A percentile compares a stretch with the other conserved stretches of the same genome.
phyloP scores from a whole-genome alignment of 2,888 invertebrate species.

The Eilema sororculum region DNA sequence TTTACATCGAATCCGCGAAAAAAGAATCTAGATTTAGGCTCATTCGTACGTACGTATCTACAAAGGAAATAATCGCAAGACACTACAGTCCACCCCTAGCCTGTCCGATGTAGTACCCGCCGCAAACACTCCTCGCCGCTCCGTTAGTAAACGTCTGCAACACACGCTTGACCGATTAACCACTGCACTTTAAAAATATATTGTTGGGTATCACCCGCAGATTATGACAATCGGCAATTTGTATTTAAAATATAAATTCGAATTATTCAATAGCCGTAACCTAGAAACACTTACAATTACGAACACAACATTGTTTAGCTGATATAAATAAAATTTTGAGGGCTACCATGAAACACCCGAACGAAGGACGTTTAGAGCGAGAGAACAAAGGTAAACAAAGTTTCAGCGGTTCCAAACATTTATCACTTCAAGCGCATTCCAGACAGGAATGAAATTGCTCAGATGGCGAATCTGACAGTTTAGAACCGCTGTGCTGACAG shows the following conservation, averaged over 20 bases:
- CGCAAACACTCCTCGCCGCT: conserved; percentile 42
- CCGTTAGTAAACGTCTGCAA: conserved; percentile 48
- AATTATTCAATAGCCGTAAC: conserved; percentile 1
- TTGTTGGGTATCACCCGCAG: conserved; percentile 63
- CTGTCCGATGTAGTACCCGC: conserved; percentile 49
- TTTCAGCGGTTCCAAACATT: no score
- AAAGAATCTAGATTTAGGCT: no score
- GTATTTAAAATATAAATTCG: conserved; percentile 23
- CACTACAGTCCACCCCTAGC: conserved; percentile 32
- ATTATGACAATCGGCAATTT: conserved; percentile 74
- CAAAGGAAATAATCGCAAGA: background rate
- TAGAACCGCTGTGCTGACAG: no score
- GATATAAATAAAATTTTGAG: background rate
- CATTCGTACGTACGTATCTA: no score
- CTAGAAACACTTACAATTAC: background rate
- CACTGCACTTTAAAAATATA: conserved; percentile 36
- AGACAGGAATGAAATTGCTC: no score
- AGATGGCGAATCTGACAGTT: no score
- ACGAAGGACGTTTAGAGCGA: no score
- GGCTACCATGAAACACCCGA: no score
- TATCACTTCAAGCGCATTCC: no score
- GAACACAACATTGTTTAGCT: background rate
- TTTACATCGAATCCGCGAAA: no score
- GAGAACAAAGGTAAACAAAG: no score
- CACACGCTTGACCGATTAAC: conserved; percentile 37